A percentile compares a stretch with the other conserved stretches of the same genome.
Conservation (phyloP, 2,888 invertebrate genomes). For the Eupithecia exiguata region DNA sequence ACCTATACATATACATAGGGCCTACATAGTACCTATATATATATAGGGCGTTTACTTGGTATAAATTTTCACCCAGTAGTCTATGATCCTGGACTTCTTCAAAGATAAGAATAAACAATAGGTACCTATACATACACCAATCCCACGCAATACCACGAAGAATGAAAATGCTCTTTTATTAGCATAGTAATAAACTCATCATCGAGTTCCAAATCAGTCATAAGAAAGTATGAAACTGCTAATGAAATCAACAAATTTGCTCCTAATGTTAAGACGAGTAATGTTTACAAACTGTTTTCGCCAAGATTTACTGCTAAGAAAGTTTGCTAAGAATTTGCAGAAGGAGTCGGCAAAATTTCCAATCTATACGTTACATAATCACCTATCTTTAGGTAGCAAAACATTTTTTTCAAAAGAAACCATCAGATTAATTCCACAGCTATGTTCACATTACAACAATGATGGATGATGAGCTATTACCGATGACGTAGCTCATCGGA, state of each 20-base stretch:
- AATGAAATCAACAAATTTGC: constrained; percentile 42
- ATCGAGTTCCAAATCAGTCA: constrained; percentile 42
- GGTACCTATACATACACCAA: neutral
- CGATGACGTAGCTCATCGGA: constrained; percentile 62
- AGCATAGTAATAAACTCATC: constrained; percentile 29
- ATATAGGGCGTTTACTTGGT: neutral
- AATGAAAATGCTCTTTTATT: constrained; percentile 21
- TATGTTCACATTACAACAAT: constrained; percentile 12
- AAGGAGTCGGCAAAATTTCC: constrained; percentile 13
- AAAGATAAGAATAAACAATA: neutral
- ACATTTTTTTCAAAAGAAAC: neutral
- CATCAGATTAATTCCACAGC: neutral
- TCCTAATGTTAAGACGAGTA: constrained; percentile 43
- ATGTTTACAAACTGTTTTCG: constrained; percentile 15
- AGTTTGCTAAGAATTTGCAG: neutral
- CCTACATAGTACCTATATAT: no score
- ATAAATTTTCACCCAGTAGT: neutral
- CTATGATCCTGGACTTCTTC: neutral
- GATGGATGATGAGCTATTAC: constrained; percentile 44
- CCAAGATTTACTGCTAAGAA: constrained; percentile 14
- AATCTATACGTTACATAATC: neutral
- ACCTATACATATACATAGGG: no score
- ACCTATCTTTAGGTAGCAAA: neutral
- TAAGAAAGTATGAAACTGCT: constrained; percentile 53
- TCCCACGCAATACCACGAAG: constrained; percentile 24